A percentile compares a stretch with the other conserved stretches of the same genome.
Evolutionary conservation across 2,888 invertebrate genomes (phyloP).

Genomic region (Charanyca ferruginea): DNA sequence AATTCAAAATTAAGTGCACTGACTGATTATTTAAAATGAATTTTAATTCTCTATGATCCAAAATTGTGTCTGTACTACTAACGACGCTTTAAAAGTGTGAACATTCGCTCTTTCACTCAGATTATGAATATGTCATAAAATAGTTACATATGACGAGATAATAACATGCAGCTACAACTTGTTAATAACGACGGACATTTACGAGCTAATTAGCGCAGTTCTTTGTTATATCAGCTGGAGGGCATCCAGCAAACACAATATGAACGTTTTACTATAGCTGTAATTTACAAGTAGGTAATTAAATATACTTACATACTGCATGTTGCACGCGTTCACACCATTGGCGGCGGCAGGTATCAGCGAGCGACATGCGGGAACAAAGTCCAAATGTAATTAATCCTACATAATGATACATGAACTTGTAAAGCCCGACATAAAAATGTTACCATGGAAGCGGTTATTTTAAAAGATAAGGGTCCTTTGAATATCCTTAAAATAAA

Average conservation of each 20-base stretch:
- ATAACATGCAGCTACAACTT: slow-evolving; percentile 63
- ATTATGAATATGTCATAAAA: slow-evolving; percentile 7
- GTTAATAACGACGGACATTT: slow-evolving; percentile 66
- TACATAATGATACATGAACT: slow-evolving; percentile 62
- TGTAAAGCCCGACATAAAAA: slow-evolving; percentile 54
- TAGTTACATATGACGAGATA: slow-evolving; percentile 37
- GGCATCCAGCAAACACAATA: slow-evolving; percentile 58
- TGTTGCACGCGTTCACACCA: slow-evolving; percentile 70
- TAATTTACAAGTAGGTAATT: slow-evolving; percentile 67
- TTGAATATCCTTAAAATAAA: slow-evolving; percentile 78
- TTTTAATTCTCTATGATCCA: not conserved
- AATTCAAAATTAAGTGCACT: not conserved
- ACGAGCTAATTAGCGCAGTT: slow-evolving; percentile 68
- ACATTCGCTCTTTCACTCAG: not conserved
- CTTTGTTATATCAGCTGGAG: slow-evolving; percentile 66
- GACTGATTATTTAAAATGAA: not conserved
- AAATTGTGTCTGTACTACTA: not conserved
- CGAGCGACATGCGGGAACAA: slow-evolving; percentile 75
- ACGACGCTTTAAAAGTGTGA: not conserved
- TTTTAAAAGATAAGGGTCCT: slow-evolving; percentile 72
- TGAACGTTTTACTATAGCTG: slow-evolving; percentile 62
- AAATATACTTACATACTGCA: slow-evolving; percentile 85
- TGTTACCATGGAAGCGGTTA: slow-evolving; percentile 63
- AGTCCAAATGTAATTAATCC: slow-evolving; percentile 66
- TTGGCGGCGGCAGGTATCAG: slow-evolving; percentile 58